A percentile compares a stretch with the other conserved stretches of the same genome.
Evolutionary conservation across 2,113 vertebrate species (phyloP).

Genomic region (Sclerurus mexicanus): DNA sequence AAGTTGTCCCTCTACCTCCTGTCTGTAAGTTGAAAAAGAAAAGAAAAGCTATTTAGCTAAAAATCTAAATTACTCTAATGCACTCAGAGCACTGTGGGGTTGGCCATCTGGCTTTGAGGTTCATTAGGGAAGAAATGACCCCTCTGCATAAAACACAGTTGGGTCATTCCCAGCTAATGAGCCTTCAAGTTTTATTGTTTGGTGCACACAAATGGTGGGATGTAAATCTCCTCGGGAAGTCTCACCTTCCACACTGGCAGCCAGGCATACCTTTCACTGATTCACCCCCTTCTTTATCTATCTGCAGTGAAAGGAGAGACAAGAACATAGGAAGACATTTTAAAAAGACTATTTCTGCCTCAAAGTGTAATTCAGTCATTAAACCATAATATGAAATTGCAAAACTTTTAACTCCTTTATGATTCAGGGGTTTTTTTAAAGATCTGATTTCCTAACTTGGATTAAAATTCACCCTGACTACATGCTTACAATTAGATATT

Average conservation of each 20-base stretch:
- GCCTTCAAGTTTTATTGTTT: constrained; percentile 57
- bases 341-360: not conserved
- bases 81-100: constrained; percentile 19
- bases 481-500: not conserved
- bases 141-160: constrained; percentile 45
- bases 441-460: not conserved
- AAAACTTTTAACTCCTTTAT: not conserved
- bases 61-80: constrained; percentile 53
- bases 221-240: not conserved
- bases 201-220: not conserved
- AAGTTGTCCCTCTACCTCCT: not conserved
- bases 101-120: constrained; percentile 60
- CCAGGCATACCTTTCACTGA: not conserved
- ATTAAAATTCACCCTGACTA: not conserved
- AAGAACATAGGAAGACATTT: not conserved
- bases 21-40: not conserved
- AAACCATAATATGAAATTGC: not conserved
- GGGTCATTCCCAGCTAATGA: constrained; percentile 69
- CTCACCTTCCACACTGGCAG: not conserved
- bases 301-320: not conserved
- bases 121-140: constrained; percentile 71
- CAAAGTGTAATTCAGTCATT: not conserved
- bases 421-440: not conserved
- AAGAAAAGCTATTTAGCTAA: constrained; percentile 42
- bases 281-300: not conserved